Base-by-base conservation (phyloP, 2,113 vertebrate genomes). In the Paralichthys olivaceus region DNA sequence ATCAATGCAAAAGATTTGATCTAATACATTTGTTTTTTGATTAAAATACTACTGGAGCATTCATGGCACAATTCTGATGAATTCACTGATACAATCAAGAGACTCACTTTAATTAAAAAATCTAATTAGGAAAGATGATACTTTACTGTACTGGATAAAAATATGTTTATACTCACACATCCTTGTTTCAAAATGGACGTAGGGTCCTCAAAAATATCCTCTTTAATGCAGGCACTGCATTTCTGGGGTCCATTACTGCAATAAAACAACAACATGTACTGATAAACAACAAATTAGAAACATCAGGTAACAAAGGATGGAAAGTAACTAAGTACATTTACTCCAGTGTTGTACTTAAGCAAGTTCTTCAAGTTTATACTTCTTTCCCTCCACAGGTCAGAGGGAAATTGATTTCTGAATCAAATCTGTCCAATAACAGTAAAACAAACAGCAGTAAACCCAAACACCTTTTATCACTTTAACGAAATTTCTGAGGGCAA, bases 161-260 rank as follows among this genome's bases (percentile, higher is more conserved):
- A 55, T 4, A 28, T 1, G 9, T 25, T 29, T 0, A 76, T 75
- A 92, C 97, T 95, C 89, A 99, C 98, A 20, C 96, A 96, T 84
- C 87, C 93, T 57, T 92, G 95, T 89, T 97, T 96, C 79, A 99
- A 84, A 85, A 98, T 93, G 0, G 98, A 99, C 17, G 94, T 77
- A 0, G 96, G 94, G 45, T 98, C 97, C 87, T 99, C 98, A 1
- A 97, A 99, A 53, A 99, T 96, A 25, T 97, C 97, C 79, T 99
- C 98, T 59, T 97, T 95, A 71, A 97, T 96, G 49, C 98, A 99
- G 58, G 96, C 97, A 12, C 94, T 95, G 57, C 98, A 99, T 85
- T 96, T 97, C 75, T 97, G 97, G 37, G 98, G 97, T 51, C 98
- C 97, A 12, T 95, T 95, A 83, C 98, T 99, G 84, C 15, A 66